Conservation (phyloP, 2,888 invertebrate species). For the Tachina fera region DNA sequence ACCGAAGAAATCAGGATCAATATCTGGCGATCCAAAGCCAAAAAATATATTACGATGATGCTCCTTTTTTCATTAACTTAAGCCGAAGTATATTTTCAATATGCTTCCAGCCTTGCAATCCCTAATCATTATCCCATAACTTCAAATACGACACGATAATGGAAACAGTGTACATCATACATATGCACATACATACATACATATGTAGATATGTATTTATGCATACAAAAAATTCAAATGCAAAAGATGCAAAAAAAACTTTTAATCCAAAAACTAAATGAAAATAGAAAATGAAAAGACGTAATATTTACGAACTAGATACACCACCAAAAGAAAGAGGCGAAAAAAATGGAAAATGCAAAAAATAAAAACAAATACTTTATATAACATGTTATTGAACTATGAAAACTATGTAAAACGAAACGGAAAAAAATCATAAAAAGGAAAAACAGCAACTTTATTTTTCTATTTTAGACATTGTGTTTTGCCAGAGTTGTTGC, state of each 20-base stretch:
- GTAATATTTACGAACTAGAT: constrained; percentile 71
- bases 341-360: constrained; percentile 23
- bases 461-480: constrained; percentile 57
- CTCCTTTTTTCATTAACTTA: too few relatives aligned
- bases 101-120: too few relatives aligned
- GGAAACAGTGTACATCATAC: constrained; percentile 28
- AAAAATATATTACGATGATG: too few relatives aligned
- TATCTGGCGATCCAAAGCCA: not conserved
- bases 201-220: constrained; percentile 20
- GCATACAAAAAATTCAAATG: not conserved
- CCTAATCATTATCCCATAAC: too few relatives aligned
- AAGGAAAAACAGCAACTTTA: constrained; percentile 67
- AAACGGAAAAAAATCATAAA: constrained; percentile 32
- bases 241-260: constrained; percentile 9
- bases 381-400: constrained; percentile 82
- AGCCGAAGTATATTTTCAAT: too few relatives aligned
- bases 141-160: not conserved
- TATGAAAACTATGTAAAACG: constrained; percentile 75
- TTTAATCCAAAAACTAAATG: constrained; percentile 54
- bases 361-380: constrained; percentile 74
- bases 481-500: constrained; percentile 53
- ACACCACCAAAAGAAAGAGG: constrained; percentile 69
- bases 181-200: constrained; percentile 9
- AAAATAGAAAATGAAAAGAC: constrained; percentile 71
- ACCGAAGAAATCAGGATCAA: not conserved